Evolutionary conservation across 2,113 vertebrate species (phyloP), one percentile per base, ranked within the genome.

Genomic region (Peromyscus californicus): DNA sequence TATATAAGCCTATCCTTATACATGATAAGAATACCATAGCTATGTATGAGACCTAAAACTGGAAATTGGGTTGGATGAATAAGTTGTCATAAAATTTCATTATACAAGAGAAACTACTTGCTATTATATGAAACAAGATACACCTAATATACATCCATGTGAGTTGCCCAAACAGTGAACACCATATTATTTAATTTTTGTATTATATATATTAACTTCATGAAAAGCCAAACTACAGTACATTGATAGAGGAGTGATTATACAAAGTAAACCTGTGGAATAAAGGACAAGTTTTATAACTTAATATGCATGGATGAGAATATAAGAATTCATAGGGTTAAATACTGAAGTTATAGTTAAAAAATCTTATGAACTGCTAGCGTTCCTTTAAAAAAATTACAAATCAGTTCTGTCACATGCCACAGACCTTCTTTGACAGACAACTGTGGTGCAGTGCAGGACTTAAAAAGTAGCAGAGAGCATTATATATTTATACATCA

Each of bases 31-130:
- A 74, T 95, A 93, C 24, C 54, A 72, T 33, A 67, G 39, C 12
- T 85, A 45, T 42, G 36, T 89, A 45, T 39, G 19, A 24, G 15
- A 92, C 29, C 26, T 31, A 54, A 57, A 92, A 90, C 7, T 42
- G 8, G 36, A 84, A 96, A 75, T 61, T 17, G 85, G 19, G 51
- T 45, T 90, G 59, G 15, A 48, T 82, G 54, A 92, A 70, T 92
- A 57, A 75, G 92, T 59, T 88, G 80, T 4, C 4, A 45, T 80
- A 48, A 59, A 70, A 65, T 75, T 17, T 0, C 33, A 88, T 51
- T 90, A 82, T 75, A 36, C 1, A 93, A 92, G 84, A 95, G 75
- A 88, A 93, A 92, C 10, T 94, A 57, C 67, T 29, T 90, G 33
- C 59, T 48, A 88, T 24, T 54, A 59, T 3, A 89, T 42, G 11